phyloP scores from a whole-genome alignment of 2,113 vertebrate genomes.

The Eulacestoma nigropectus region DNA sequence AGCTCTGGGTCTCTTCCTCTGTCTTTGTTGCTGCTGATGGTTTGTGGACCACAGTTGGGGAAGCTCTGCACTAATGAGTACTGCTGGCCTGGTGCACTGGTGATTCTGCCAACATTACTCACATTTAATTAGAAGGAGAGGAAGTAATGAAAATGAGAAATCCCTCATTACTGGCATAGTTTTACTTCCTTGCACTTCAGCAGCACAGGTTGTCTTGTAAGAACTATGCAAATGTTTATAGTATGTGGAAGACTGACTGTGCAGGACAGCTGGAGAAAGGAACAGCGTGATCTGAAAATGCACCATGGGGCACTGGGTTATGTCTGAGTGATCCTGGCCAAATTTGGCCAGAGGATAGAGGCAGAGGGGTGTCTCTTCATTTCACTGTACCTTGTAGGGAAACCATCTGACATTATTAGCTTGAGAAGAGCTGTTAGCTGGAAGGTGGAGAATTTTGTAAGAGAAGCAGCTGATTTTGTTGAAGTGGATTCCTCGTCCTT shows the following conservation, averaged over 20 bases:
- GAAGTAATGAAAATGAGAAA: not conserved
- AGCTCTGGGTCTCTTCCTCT: not conserved
- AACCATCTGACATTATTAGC: not conserved
- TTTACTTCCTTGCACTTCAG: not conserved
- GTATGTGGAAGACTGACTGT: not conserved
- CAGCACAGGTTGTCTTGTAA: not conserved
- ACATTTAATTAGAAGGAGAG: not conserved
- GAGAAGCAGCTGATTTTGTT: not conserved
- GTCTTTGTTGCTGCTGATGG: not conserved
- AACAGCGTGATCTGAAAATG: not conserved
- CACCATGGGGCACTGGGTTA: not conserved
- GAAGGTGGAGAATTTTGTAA: not conserved
- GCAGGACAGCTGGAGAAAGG: not conserved
- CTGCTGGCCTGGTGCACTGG: not conserved
- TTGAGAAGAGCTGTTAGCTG: not conserved
- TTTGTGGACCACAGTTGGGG: not conserved
- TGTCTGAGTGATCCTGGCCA: not conserved
- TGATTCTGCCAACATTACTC: not conserved
- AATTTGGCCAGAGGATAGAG: not conserved
- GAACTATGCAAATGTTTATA: not conserved
- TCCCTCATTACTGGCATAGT: not conserved
- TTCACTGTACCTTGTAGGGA: not conserved
- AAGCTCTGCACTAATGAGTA: not conserved
- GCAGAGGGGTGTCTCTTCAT: not conserved
- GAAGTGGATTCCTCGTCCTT: not conserved